Base-by-base conservation (phyloP, 2,113 vertebrate genomes). In the Amphiprion percula region DNA sequence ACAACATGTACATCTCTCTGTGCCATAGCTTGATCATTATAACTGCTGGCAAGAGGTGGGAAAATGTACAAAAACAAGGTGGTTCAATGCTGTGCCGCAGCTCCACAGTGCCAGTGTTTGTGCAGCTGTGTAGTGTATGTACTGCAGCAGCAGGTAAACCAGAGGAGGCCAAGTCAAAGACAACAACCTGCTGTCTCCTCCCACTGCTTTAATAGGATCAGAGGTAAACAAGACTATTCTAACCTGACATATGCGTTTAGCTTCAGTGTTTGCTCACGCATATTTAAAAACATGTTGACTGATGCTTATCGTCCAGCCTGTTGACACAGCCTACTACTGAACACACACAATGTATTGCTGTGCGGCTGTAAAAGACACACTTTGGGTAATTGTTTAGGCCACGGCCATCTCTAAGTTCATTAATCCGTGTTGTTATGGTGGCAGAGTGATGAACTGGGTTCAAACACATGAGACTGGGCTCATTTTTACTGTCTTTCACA, bases 211-310 rank as follows among this genome's bases (percentile, higher is more conserved):
- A 74, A 74, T 67, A 73, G 74, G 56, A 68, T 24, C n/a, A 64
- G 60, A 81, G 65, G 82, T 89, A 91, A 93, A 93, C 84, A 92
- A 47, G 64, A 59, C 70, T 62, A 41, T 62, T 80, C 81, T 74
- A 74, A 70, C 69, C 81, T 60, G 66, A 73, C 68, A 65, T 64
- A 50, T 44, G 17, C 76, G 89, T 91, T 83, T 90, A 77, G 56
- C 83, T 87, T 82, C 67, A 15, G 37, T 91, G 88, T 93, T 93
- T 93, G 89, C 84, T 84, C 78, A 75, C 58, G 72, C 71, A 76
- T 87, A 68, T 93, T 89, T 84, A 83, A 91, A 93, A 93, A 94
- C 89, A 88, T 90, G 85, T 75, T 90, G 85, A 90, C 87, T 88
- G 82, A 92, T 83, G 59, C 54, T 78, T 86, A 83, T 88, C 86